Evolutionary conservation across 2,888 invertebrate species (phyloP).

Genomic region (Bruchidius siliquastri): DNA sequence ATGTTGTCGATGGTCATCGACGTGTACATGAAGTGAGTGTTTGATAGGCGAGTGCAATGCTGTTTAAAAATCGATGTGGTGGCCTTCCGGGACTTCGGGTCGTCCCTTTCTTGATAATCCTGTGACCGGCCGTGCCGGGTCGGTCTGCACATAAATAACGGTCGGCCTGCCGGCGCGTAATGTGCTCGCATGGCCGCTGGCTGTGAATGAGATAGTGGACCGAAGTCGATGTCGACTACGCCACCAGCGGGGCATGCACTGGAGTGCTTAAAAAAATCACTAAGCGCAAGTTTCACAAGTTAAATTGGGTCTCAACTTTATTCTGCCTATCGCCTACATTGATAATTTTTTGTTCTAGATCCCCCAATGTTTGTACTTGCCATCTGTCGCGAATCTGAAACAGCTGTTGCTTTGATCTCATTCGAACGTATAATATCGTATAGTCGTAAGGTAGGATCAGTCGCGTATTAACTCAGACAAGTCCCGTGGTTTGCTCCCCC

Average conservation of each 20-base stretch:
- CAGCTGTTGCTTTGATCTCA: too few species aligned
- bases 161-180: slow-evolving; percentile 23
- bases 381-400: too few species aligned
- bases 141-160: slow-evolving; percentile 40
- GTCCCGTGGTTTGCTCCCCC: too few species aligned
- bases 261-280: not conserved
- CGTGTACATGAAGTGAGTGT: slow-evolving; percentile 30
- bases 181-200: slow-evolving; percentile 44
- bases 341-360: too few species aligned
- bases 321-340: too few species aligned
- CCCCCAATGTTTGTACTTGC: too few species aligned
- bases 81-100: slow-evolving; percentile 17
- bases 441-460: too few species aligned
- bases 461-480: too few species aligned
- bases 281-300: too few species aligned
- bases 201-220: slow-evolving; percentile 43
- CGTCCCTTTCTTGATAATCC: slow-evolving; percentile 42
- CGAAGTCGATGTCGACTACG: slow-evolving; percentile 2
- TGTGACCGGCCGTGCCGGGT: not conserved
- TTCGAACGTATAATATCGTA: too few species aligned
- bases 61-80: slow-evolving; percentile 40
- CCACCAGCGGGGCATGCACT: not conserved
- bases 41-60: not conserved
- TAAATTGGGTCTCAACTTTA: too few species aligned
- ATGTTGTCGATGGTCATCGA: slow-evolving; percentile 3